These are phyloP conservation scores for Muscicapa striata DNA, from an alignment of 2,797 vertebrate species.

Conservation along the genomic window DNA sequence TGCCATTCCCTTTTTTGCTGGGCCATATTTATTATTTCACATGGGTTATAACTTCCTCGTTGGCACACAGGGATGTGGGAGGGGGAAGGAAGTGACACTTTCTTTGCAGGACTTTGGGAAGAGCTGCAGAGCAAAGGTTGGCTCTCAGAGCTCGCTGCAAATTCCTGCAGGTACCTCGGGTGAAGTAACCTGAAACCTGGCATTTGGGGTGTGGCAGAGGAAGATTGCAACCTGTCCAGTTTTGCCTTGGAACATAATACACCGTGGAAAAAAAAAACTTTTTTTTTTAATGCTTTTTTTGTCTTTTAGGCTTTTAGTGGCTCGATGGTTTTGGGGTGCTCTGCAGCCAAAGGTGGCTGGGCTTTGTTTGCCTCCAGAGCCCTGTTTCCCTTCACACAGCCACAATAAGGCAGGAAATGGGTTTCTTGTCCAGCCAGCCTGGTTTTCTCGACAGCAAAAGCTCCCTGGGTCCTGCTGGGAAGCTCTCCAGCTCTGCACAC, in stretches of 20 bases:
- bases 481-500: background rate
- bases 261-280: background rate
- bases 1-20: background rate
- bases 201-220: background rate
- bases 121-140: background rate
- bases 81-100: slow-evolving; percentile 23
- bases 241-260: background rate
- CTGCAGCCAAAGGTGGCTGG: background rate
- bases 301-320: no score
- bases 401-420: slow-evolving; percentile 12
- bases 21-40: slow-evolving; percentile 31
- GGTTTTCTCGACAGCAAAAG: background rate
- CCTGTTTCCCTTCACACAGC: background rate
- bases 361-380: slow-evolving; percentile 8
- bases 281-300: background rate
- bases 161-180: background rate
- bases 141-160: background rate
- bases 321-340: background rate
- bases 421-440: background rate
- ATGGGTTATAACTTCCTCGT: background rate
- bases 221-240: slow-evolving; percentile 40
- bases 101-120: background rate
- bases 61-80: background rate
- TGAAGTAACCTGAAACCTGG: slow-evolving; percentile 13
- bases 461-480: background rate